phyloP scores from a whole-genome alignment of 2,797 vertebrate species.

The Otolemur crassicaudatus region DNA sequence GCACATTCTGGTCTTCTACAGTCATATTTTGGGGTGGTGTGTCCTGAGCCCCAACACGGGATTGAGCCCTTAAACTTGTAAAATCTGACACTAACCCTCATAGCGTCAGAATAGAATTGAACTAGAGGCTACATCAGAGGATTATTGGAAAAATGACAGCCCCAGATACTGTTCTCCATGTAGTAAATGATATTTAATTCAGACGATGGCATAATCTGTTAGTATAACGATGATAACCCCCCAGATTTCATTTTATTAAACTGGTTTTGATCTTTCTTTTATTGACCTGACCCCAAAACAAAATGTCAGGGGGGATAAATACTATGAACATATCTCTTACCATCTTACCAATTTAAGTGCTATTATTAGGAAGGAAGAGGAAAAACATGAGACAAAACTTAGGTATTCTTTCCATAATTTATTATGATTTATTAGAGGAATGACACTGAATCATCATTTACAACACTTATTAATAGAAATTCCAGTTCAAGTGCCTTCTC shows the following conservation, averaged over 20 bases:
- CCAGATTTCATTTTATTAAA: conserved; percentile 30
- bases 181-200: neutral
- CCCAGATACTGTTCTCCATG: neutral
- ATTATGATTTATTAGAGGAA: conserved; percentile 21
- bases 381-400: conserved; percentile 14
- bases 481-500: conserved; percentile 6
- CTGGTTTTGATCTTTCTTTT: neutral
- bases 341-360: conserved; percentile 49
- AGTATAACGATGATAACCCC: neutral
- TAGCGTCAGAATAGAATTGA: neutral
- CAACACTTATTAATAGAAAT: conserved; percentile 47
- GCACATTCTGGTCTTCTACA: neutral
- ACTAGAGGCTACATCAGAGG: neutral
- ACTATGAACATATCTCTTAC: neutral
- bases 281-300: conserved; percentile 2
- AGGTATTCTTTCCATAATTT: neutral
- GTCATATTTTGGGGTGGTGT: neutral
- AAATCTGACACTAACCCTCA: neutral
- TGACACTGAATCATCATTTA: conserved; percentile 2
- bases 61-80: neutral
- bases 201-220: conserved; percentile 36
- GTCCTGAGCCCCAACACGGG: neutral
- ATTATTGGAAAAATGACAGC: conserved; percentile 17
- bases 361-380: conserved; percentile 11
- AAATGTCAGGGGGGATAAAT: neutral